Percentiles rank a stretch among this genome's conserved stretches.
These are phyloP conservation scores for Trileptium ribeirensis DNA, from an alignment of 2,888 invertebrate genomes.

Conservation along the genomic window DNA sequence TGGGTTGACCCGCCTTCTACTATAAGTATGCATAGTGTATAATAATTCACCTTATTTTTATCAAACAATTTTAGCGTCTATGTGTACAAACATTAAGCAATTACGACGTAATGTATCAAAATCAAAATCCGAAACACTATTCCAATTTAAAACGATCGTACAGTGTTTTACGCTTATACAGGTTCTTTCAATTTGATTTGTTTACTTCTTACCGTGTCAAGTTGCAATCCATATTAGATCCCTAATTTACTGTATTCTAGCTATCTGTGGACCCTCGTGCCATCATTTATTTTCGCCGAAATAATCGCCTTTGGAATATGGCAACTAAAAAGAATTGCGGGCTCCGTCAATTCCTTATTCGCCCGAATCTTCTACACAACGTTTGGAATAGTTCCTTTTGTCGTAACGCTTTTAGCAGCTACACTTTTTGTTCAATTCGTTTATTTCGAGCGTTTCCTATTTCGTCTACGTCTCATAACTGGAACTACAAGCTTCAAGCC, in stretches of 20 bases:
- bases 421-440: not conserved
- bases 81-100: too few relatives aligned
- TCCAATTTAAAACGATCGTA: too few relatives aligned
- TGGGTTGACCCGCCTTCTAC: too few relatives aligned
- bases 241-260: not conserved
- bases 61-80: too few relatives aligned
- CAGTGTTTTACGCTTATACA: too few relatives aligned
- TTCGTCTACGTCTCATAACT: not conserved
- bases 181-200: too few relatives aligned
- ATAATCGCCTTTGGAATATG: not conserved
- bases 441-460: not conserved
- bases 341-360: not conserved
- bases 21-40: too few relatives aligned
- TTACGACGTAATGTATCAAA: too few relatives aligned
- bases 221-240: too few relatives aligned
- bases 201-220: too few relatives aligned
- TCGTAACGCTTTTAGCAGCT: not conserved
- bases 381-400: not conserved
- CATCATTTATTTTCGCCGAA: not conserved
- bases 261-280: not conserved
- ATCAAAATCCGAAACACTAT: too few relatives aligned
- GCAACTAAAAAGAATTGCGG: not conserved
- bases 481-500: not conserved
- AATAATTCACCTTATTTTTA: too few relatives aligned
- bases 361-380: not conserved